Evolutionary conservation across 2,113 vertebrate genomes (phyloP), one percentile per base, ranked within the genome.

Genomic region (Trochalopteron elliotii): DNA sequence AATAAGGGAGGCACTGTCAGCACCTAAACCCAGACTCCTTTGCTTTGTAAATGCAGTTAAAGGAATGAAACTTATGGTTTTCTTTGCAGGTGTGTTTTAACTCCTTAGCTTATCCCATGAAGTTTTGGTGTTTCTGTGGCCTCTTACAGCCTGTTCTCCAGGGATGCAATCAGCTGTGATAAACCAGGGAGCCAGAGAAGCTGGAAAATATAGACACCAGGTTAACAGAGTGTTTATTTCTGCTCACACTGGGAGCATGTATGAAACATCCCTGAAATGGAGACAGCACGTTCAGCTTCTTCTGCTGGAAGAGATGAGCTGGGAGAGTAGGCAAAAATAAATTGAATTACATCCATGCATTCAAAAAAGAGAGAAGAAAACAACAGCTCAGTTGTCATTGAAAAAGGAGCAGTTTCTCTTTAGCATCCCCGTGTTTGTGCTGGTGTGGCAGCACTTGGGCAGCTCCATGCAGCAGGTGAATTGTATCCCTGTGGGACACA

Each of bases 401-500:
- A 15, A 7, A 74, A 52, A 47, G 42, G 52, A 59, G 3, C 39
- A 25, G 35, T 15, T 74, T 60, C 15, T 59, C 28, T 56, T 44
- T 0, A 60, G 76, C 21, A 57, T 1, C 53, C 65, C n/a, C 2
- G 6, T 16, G 3, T 5, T 3, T 33, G 37, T 68, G 65, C 23
- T 28, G 6, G 23, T 75, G 52, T 4, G 35, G 42, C 2, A 56
- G 83, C 13, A 0, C 17, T 2, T 4, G 2, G 23, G 42, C 53
- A 52, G 68, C 47, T 63, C 31, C 3, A 7, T 16, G 18, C 39
- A 11, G 60, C 15, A 3, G 57, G 40, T 12, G 74, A 30, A 9
- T 10, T 0, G 0, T 8, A 15, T 37, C 52, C 10, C 7, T 10
- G 30, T 18, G 5, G 71, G 33, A 14, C 33, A 10, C 16, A 1